Base-by-base conservation (phyloP, 1,140 invertebrate genomes). In the Aphaenogaster ashmeadi region DNA sequence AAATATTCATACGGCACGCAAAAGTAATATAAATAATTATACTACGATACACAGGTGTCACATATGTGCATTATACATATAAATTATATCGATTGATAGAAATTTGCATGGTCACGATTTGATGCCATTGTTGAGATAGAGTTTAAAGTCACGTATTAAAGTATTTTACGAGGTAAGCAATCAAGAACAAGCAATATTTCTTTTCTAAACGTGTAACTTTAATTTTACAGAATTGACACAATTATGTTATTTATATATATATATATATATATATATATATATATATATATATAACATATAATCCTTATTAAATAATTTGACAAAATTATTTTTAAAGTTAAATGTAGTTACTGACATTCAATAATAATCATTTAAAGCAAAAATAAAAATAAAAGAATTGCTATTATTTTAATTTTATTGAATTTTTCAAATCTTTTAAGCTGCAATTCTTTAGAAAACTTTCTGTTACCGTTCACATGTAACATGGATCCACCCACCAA, bases 11-110 rank as follows among this genome's bases (percentile, higher is more conserved):
- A 47, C 11, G 2, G 6, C 54, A 21, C 54, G 33, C 36, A 41
- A n/a, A 80, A 69, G 52, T 80, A 80, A 27, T 66, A 27, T 54
- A 56, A 80, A 80, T 69, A 69, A 52, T 80, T 67, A 41, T 54
- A 36, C 54, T 54, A 27, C n/a, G 13, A 13, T 1, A 18, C 21
- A 13, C 27, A 18, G n/a, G 2, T 56, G 13, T 44, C 33, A 7
- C 18, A 47, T 11, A 21, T 15, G 5, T 11, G 0, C 3, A 50
- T 50, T 60, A 27, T 27, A 9, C 18, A 18, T 75, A 84, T 84
- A 62, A 75, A 84, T 84, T 60, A 62, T 38, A 75, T 74, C 41
- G 52, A 83, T 83, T 72, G 60, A 36, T 27, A 13, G 18, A 54
- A 18, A 67, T 47, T 21, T 47, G 66, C 54, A 13, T 21, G 9